Conservation (phyloP, 2,113 vertebrate genomes). For the Tricholaema leucomelas region DNA sequence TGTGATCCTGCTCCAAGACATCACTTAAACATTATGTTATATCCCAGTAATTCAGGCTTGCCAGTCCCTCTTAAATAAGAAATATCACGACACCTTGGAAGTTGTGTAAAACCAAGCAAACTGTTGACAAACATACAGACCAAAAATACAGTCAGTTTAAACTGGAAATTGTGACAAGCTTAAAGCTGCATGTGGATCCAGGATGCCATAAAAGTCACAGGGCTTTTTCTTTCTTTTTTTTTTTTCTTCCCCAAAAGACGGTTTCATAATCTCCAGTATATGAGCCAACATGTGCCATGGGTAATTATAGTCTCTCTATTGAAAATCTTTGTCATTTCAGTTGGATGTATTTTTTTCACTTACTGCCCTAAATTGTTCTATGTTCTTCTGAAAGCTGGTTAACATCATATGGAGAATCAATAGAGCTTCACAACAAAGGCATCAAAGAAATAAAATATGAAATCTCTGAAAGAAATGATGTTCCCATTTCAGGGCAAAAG, state of each 20-base stretch:
- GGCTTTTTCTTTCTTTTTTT: not conserved
- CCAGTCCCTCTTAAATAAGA: not conserved
- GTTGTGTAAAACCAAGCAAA: not conserved
- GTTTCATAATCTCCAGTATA: not conserved
- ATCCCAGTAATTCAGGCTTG: not conserved
- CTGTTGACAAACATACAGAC: not conserved
- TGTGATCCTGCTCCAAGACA: not conserved
- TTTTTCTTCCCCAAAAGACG: not conserved
- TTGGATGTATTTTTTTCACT: slow-evolving; percentile 25
- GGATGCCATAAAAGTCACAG: not conserved
- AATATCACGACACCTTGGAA: not conserved
- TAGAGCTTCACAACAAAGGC: slow-evolving; percentile 10
- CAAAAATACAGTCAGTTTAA: not conserved
- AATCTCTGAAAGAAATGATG: slow-evolving; percentile 26
- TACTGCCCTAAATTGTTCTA: not conserved
- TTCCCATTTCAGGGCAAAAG: slow-evolving; percentile 25
- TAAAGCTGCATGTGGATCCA: not conserved
- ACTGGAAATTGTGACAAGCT: not conserved
- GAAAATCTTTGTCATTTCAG: slow-evolving; percentile 46
- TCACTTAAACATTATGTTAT: not conserved
- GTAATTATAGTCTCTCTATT: not conserved
- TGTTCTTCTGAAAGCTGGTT: slow-evolving; percentile 42
- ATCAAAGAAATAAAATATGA: slow-evolving; percentile 36
- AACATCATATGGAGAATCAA: slow-evolving; percentile 42
- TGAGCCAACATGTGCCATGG: not conserved